A percentile compares a stretch with the other conserved stretches of the same genome.
phyloP scores from a whole-genome alignment of 2,797 vertebrate species.

The Naso thynnoides region DNA sequence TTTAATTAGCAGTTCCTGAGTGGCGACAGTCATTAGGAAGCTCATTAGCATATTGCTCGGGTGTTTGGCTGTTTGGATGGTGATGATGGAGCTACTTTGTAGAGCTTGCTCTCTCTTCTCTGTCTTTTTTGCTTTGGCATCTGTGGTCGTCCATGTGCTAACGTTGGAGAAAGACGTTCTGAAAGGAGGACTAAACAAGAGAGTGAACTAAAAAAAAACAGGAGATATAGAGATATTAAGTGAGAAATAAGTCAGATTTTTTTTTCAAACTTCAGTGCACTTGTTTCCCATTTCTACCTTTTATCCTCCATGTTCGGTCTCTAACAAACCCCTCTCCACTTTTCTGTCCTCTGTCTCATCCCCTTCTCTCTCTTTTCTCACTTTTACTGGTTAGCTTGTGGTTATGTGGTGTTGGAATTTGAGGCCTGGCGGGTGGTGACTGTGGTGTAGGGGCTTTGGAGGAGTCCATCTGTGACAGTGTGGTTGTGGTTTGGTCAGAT shows the following conservation, averaged over 20 bases:
- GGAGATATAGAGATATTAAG: background rate
- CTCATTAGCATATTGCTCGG: conserved; percentile 80
- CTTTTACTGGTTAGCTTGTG: conserved; percentile 67
- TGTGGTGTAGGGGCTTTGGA: conserved; percentile 68
- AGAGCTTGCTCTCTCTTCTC: conserved; percentile 62
- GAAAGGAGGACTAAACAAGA: background rate
- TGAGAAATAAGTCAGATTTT: background rate
- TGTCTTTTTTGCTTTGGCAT: background rate
- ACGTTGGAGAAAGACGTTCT: background rate
- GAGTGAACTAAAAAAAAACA: background rate
- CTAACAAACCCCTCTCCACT: background rate
- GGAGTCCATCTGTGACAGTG: conserved; percentile 75
- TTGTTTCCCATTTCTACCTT: conserved; percentile 8
- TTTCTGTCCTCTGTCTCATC: conserved; percentile 18
- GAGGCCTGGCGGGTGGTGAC: conserved; percentile 69
- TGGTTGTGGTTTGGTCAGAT: conserved; percentile 71
- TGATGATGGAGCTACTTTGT: conserved; percentile 47
- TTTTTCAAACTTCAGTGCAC: background rate
- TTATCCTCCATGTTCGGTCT: conserved; percentile 2
- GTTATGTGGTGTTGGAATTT: conserved; percentile 71
- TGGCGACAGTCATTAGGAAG: conserved; percentile 74
- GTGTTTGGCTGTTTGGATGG: conserved; percentile 62
- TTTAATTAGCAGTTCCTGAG: conserved; percentile 83
- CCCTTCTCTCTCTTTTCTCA: conserved; percentile 33
- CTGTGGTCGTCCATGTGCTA: background rate